These are phyloP conservation scores for Spialia ferax DNA, from an alignment of 2,888 invertebrate genomes.

Conservation along the genomic window DNA sequence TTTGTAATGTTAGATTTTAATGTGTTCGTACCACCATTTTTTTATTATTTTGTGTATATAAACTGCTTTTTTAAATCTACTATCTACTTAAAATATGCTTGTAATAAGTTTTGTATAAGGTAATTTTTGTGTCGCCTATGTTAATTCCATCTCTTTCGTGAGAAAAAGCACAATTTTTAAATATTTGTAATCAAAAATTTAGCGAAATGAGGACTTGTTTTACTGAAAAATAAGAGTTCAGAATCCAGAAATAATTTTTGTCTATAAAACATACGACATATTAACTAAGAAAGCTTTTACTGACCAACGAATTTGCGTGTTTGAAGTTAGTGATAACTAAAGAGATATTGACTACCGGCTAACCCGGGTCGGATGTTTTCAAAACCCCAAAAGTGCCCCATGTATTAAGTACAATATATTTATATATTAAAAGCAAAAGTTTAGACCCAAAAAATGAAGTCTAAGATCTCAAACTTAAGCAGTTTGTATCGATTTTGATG, in stretches of 20 bases:
- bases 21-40: slow-evolving; percentile 72
- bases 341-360: too few species aligned
- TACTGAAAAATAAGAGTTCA: background rate
- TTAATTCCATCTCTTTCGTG: slow-evolving; percentile 28
- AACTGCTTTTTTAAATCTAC: slow-evolving; percentile 32
- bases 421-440: too few species aligned
- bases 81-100: slow-evolving; percentile 43
- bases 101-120: slow-evolving; percentile 42
- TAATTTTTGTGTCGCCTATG: slow-evolving; percentile 38
- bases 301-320: background rate
- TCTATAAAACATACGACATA: background rate
- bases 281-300: background rate
- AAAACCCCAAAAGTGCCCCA: too few species aligned
- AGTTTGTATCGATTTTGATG: background rate
- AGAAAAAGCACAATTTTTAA: slow-evolving; percentile 11
- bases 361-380: too few species aligned
- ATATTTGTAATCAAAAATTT: background rate
- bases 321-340: background rate
- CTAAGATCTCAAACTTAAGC: background rate
- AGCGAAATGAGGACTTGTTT: background rate
- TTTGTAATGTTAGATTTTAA: slow-evolving; percentile 47
- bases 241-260: background rate
- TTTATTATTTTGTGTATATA: slow-evolving; percentile 54
- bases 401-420: too few species aligned
- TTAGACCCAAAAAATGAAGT: background rate